A percentile compares a stretch with the other conserved stretches of the same genome.
Conservation (phyloP, 2,888 invertebrate species). For the Melanchra persicariae region DNA sequence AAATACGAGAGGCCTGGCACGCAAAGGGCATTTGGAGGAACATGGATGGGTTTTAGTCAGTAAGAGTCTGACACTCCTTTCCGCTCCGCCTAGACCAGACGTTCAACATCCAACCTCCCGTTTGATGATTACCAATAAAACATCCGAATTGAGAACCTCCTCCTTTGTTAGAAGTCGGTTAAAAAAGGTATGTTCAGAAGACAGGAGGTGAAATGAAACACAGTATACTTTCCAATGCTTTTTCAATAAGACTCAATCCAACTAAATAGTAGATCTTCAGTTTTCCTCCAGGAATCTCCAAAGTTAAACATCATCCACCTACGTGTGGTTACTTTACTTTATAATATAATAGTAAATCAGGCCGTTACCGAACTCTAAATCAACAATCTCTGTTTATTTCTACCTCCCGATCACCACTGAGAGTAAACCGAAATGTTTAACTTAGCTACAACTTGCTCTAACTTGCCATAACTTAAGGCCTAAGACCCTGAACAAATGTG, state of each 20-base stretch:
- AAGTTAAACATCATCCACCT: background rate
- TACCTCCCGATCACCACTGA: conserved; percentile 55
- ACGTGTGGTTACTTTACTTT: conserved; percentile 10
- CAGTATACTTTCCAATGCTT: background rate
- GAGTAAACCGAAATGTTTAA: conserved; percentile 63
- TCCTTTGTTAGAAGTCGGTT: no score
- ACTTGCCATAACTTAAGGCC: conserved; percentile 64
- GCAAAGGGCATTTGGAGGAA: no score
- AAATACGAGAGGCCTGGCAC: accelerated
- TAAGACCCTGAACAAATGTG: conserved; percentile 71
- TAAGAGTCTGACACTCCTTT: no score
- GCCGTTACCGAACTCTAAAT: conserved; percentile 35
- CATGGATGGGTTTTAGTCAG: no score
- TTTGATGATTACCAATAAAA: no score
- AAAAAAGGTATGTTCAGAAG: no score
- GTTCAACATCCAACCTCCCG: no score
- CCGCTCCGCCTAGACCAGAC: no score
- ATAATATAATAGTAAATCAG: conserved; percentile 28
- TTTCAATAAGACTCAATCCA: no score
- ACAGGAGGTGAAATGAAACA: no score
- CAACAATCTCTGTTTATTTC: conserved; percentile 53
- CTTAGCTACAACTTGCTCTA: conserved; percentile 54
- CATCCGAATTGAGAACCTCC: no score
- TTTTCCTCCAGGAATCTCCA: background rate
- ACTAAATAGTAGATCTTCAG: background rate